Base-by-base conservation (phyloP, 1,140 invertebrate species). In the Geopemphigus sp. region DNA sequence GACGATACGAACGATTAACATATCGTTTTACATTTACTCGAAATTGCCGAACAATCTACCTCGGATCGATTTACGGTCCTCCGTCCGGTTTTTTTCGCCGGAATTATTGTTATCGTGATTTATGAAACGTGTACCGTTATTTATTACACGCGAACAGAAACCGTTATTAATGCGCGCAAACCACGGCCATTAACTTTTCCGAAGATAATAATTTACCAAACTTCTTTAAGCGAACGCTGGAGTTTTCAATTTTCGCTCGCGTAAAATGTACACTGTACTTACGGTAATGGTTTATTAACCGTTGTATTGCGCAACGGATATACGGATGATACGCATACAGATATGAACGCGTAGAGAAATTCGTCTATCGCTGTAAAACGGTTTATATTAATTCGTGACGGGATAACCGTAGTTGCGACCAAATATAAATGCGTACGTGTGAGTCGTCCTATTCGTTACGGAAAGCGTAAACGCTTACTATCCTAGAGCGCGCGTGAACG, bases 221-320 rank as follows among this genome's bases (percentile, higher is more conserved):
- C 29, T 64, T 32, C 61, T 29, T 64, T 64, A 19, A 64, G 61
- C 32, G 10, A 64, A 64, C 29, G 19, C 61, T 32, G 19, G 29
- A 19, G 29, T 32, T 8, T 32, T 39, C 8, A 4, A 39, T 64
- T 64, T 64, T 32, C 29, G 19, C 17, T 64, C 32, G 61, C 61
- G n/a, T 64, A 64, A 64, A 64, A 32, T 64, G 10, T 64, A 32
- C 29, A 4, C 32, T 39, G 19, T 64, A 17, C 61, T 64, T 32
- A 32, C 29, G 61, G 61, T 39, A 64, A n/a, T 10, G 61, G 61
- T 64, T 63, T 63, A 63, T 63, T 63, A 29, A 29, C 61, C 29
- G 32, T 64, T 64, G 19, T 64, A 64, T 64, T 64, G 61, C 19
- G 29, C 61, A 32, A 64, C 29, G 61, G 26, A 64, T 64, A 39